Percentiles rank a stretch among this genome's conserved stretches.
These are phyloP conservation scores for Flabesymbios commensalis DNA, from an alignment of 2,888 invertebrate species.

Conservation along the genomic window DNA sequence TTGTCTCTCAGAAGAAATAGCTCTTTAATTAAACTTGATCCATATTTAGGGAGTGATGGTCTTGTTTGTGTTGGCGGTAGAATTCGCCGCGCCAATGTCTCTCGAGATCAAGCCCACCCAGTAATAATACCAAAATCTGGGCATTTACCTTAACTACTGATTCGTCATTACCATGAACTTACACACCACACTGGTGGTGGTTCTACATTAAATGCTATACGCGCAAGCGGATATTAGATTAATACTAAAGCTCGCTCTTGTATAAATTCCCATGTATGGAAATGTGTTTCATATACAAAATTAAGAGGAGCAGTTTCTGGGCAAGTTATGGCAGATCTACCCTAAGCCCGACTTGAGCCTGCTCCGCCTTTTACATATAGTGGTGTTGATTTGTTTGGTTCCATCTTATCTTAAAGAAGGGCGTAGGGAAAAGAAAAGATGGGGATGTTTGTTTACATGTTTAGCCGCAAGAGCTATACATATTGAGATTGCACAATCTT, in stretches of 20 bases:
- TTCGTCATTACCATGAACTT: too few species aligned
- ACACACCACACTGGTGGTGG: too few species aligned
- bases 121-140: not conserved
- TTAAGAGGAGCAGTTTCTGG: slow-evolving; percentile 29
- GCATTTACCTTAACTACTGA: slow-evolving; percentile 4
- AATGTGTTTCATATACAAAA: slow-evolving; percentile 48
- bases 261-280: not conserved
- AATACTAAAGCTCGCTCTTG: not conserved
- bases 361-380: slow-evolving; percentile 40
- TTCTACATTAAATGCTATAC: too few species aligned
- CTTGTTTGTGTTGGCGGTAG: slow-evolving; percentile 14
- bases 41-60: too few species aligned
- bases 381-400: slow-evolving; percentile 53
- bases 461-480: slow-evolving; percentile 47
- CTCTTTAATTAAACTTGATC: too few species aligned
- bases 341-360: slow-evolving; percentile 42
- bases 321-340: slow-evolving; percentile 54
- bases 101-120: not conserved
- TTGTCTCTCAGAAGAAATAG: too few species aligned
- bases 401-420: slow-evolving; percentile 44
- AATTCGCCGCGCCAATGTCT: not conserved
- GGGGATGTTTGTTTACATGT: slow-evolving; percentile 49
- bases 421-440: slow-evolving; percentile 42
- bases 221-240: not conserved
- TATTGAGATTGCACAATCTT: slow-evolving; percentile 21